phyloP scores from a whole-genome alignment of 2,797 vertebrate species.

The Sylvilagus floridanus region DNA sequence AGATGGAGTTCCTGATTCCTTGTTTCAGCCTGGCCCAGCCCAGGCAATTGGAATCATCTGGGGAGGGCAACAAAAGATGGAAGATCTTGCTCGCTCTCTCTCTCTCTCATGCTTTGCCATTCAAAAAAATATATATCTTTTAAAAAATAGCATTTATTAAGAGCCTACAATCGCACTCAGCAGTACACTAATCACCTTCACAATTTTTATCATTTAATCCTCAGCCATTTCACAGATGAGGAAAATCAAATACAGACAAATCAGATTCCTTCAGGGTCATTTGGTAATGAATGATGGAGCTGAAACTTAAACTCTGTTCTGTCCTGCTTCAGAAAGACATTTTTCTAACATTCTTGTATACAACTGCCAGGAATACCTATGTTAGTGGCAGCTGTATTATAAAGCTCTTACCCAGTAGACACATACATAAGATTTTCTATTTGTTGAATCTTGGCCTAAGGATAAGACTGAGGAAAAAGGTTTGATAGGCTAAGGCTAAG shows the following conservation, averaged over 20 bases:
- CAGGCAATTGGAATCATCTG: too few relatives aligned
- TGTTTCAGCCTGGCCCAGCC: too few relatives aligned
- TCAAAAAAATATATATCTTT: too few relatives aligned
- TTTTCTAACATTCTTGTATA: neutral
- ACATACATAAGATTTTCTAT: neutral
- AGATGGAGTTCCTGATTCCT: too few relatives aligned
- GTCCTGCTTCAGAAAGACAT: neutral
- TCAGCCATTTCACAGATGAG: conserved; percentile 35
- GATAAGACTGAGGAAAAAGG: neutral
- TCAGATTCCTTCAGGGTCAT: neutral
- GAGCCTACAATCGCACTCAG: neutral
- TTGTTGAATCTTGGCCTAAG: neutral
- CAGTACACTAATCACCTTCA: neutral
- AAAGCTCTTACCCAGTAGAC: neutral
- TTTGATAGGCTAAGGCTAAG: neutral
- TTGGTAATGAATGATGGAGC: neutral
- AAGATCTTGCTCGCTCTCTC: too few relatives aligned
- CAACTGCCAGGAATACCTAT: neutral
- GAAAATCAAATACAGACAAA: conserved; percentile 31
- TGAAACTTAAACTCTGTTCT: conserved; percentile 26
- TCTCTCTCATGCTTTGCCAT: too few relatives aligned
- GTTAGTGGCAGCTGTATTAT: neutral
- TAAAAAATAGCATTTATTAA: neutral
- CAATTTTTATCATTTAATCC: conserved; percentile 1
- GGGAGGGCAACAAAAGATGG: too few relatives aligned